Percentiles rank a stretch among this genome's conserved stretches.
These are phyloP conservation scores for Lampris megalopsis DNA, from an alignment of 2,113 vertebrate genomes.

Conservation along the genomic window DNA sequence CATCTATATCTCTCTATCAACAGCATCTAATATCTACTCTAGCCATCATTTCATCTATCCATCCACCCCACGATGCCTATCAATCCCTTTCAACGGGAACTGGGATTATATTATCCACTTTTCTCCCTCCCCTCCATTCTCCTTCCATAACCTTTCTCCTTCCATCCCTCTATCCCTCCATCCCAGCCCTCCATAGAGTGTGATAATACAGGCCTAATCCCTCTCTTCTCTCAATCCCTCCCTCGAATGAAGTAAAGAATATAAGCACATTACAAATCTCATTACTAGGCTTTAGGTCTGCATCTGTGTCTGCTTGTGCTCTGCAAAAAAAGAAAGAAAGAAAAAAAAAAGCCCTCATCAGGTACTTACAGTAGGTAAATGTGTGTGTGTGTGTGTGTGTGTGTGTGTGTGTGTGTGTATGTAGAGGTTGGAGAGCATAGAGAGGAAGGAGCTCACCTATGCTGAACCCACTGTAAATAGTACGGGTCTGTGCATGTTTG, in stretches of 20 bases:
- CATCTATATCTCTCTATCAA: too few relatives aligned
- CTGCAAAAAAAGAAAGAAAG: conserved; percentile 40
- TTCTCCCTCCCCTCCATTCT: conserved; percentile 22
- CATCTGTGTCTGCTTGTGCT: conserved; percentile 47
- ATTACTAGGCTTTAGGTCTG: conserved; percentile 74
- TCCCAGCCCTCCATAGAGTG: conserved; percentile 53
- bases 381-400: not conserved
- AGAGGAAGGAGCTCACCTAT: not conserved
- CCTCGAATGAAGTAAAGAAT: conserved; percentile 74
- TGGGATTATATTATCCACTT: conserved; percentile 32
- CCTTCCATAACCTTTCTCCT: conserved; percentile 55
- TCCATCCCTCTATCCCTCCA: conserved; percentile 36
- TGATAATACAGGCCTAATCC: conserved; percentile 79
- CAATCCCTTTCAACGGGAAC: conserved; percentile 29
- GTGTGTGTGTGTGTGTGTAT: not conserved
- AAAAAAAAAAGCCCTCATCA: conserved; percentile 52
- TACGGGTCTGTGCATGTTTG: not conserved
- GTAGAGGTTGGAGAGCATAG: not conserved
- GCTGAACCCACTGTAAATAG: not conserved
- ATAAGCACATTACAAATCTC: conserved; percentile 80
- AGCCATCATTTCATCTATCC: conserved; percentile 18
- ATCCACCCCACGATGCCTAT: not conserved
- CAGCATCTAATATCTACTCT: too few relatives aligned
- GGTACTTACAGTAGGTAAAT: conserved; percentile 45
- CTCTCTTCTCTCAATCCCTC: conserved; percentile 74